Percentiles rank a stretch among this genome's conserved stretches.
Evolutionary conservation across 1,140 invertebrate species (phyloP).

Genomic region (Pogonomyrmex californicus): DNA sequence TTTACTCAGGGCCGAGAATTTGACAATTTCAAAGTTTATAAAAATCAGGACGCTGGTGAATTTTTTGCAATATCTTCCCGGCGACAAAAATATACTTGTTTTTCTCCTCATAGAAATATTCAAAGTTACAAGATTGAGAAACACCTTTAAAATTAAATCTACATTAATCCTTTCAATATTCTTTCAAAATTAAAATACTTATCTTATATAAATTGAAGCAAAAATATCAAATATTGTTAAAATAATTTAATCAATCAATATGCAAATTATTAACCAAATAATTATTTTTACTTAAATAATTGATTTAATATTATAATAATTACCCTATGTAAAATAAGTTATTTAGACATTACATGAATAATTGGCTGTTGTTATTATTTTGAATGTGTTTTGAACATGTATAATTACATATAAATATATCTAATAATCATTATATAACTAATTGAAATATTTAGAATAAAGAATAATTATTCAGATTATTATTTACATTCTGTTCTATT

Average conservation of each 20-base stretch:
- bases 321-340: background rate
- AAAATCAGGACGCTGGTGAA: background rate
- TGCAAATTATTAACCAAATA: background rate
- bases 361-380: background rate
- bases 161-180: background rate
- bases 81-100: background rate
- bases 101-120: background rate
- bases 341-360: background rate
- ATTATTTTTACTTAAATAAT: background rate
- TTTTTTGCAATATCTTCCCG: background rate
- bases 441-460: background rate
- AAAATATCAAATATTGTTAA: background rate
- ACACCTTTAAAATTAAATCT: background rate
- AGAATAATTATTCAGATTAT: background rate
- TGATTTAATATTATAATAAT: slow-evolving; percentile 2
- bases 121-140: background rate
- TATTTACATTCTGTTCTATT: background rate
- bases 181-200: background rate
- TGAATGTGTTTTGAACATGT: background rate
- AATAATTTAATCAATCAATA: background rate
- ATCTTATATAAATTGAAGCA: background rate
- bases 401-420: slow-evolving; percentile 1
- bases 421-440: slow-evolving; percentile 8
- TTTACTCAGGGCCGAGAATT: background rate
- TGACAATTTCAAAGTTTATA: slow-evolving; percentile 14